phyloP scores from a whole-genome alignment of 92 coral and sea anemone genomes.

The Parazoanthus atlanticus region DNA sequence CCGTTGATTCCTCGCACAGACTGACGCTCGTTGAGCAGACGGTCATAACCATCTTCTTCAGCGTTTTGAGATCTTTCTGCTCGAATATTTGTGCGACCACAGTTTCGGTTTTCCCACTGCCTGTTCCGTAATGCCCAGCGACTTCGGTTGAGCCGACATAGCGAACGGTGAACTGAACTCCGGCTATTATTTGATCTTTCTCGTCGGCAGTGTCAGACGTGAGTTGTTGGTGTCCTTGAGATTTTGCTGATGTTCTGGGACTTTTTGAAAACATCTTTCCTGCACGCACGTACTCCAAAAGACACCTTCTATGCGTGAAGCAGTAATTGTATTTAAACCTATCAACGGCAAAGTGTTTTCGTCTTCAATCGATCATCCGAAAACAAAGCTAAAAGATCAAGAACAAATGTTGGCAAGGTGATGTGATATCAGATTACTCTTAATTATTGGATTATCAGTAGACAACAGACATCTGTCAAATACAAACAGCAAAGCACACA shows the following conservation, averaged over 20 bases:
- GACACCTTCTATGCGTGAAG: neutral
- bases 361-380: neutral
- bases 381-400: neutral
- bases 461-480: conserved; percentile 29
- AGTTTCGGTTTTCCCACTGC: conserved; percentile 88
- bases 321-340: neutral
- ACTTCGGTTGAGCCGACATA: conserved; percentile 87
- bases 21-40: conserved; percentile 80
- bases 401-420: neutral
- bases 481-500: no score
- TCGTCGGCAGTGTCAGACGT: conserved; percentile 86
- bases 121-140: conserved; percentile 72
- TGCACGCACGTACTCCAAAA: neutral
- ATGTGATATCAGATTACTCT: neutral
- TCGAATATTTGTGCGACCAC: conserved; percentile 79
- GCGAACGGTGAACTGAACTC: conserved; percentile 74
- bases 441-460: neutral
- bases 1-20: conserved; percentile 67
- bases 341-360: neutral
- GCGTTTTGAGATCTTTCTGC: conserved; percentile 70
- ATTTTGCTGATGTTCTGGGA: conserved; percentile 59
- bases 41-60: conserved; percentile 68
- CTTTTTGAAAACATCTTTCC: conserved; percentile 71
- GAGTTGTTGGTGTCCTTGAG: conserved; percentile 78
- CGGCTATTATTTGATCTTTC: conserved; percentile 83